Percentiles rank a stretch among this genome's conserved stretches.
phyloP scores from a whole-genome alignment of 1,140 invertebrate species.

The Epicauta chinensis region DNA sequence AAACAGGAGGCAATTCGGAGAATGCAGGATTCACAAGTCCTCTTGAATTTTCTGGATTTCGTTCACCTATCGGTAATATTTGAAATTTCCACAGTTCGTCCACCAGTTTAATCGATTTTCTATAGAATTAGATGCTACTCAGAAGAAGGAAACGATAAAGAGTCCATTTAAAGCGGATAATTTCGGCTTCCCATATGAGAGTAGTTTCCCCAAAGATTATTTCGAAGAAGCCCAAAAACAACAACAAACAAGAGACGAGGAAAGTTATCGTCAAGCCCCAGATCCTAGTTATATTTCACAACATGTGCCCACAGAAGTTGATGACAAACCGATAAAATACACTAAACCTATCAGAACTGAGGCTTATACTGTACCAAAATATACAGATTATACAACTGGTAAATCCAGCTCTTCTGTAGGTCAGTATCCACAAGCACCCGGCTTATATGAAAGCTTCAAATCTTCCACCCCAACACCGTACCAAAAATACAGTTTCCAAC shows the following conservation, averaged over 20 bases:
- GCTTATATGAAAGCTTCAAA: conserved; percentile 12
- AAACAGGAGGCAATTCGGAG: conserved; percentile 6
- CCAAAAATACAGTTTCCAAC: conserved; percentile 38
- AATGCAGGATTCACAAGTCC: conserved; percentile 10
- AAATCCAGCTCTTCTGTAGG: conserved; percentile 29
- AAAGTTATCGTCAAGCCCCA: background rate
- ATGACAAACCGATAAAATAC: background rate
- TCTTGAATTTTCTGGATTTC: conserved; percentile 14
- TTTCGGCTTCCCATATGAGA: conserved; percentile 10
- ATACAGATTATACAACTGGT: conserved; percentile 27
- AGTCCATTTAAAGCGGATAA: conserved; percentile 11
- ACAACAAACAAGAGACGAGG: conserved; percentile 1
- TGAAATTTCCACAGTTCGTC: conserved; percentile 3
- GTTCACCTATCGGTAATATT: conserved; percentile 16
- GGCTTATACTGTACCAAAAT: conserved; percentile 6
- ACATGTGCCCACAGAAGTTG: background rate
- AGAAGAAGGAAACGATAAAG: conserved; percentile 9
- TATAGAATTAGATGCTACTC: conserved; percentile 12
- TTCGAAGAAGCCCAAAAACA: conserved; percentile 23
- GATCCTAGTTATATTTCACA: conserved; percentile 1
- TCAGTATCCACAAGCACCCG: conserved; percentile 25
- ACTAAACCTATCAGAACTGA: background rate
- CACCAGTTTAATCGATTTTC: background rate
- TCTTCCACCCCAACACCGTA: conserved; percentile 27
- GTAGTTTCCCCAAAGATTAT: conserved; percentile 20